Base-by-base conservation (phyloP, 2,797 vertebrate genomes). In the Anableps anableps region DNA sequence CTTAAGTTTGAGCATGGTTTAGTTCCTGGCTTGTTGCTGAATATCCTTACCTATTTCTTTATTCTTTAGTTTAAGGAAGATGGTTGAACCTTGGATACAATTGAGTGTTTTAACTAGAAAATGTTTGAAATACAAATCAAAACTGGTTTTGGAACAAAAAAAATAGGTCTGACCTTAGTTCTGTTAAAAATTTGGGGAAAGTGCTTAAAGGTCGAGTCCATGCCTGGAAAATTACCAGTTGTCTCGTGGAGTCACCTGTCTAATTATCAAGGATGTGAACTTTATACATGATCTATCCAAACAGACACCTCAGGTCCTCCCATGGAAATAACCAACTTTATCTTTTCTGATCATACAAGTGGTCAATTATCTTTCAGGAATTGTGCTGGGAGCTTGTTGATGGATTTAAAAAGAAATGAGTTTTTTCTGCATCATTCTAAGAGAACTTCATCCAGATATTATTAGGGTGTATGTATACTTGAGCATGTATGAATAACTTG, bases 241-340 rank as follows among this genome's bases (percentile, higher is more conserved):
- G 95, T 96, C 41, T 93, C 93, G 83, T 96, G 97, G 38, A 97
- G 95, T 55, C 95, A 92, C 78, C 96, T 92, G 91, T 96, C 96
- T 95, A 95, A 91, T 96, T 95, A n/a, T 96, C 94, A 11, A 95
- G 96, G 83, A 96, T 96, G 80, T 95, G 96, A 86, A 94, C 95
- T 51, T 96, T 95, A 4, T 94, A 96, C 96, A 96, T 96, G 83
- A 96, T 95, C 88, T 96, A 95, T 31, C 95, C 96, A 94, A 97
- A 96, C 82, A 97, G 89, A 91, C 97, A 97, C 36, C 94, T 92
- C 79, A 96, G 94, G 74, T 97, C 96, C 92, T 96, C 94, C 93
- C 95, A 94, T 0, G 94, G 95, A 74, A 96, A 41, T 38, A 0
- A 26, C 62, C 62, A 10, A 1, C 3, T 38, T 23, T 66, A 66